Conservation (phyloP, 2,113 vertebrate species). For the Spea bombifrons region DNA sequence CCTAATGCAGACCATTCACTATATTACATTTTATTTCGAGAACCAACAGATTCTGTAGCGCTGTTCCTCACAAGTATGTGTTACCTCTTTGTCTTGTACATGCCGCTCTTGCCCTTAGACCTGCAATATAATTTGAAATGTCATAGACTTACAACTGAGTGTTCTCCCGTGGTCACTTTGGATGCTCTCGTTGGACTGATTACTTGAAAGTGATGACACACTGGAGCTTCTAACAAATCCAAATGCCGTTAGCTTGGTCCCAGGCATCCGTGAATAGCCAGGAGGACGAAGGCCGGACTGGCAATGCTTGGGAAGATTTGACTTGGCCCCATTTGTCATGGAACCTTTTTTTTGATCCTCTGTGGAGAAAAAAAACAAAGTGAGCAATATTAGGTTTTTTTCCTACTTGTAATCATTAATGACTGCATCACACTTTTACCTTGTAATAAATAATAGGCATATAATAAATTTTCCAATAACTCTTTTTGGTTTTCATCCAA, state of each 20-base stretch:
- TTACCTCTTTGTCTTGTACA: no score
- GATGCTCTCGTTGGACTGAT: slow-evolving; percentile 76
- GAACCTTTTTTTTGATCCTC: slow-evolving; percentile 75
- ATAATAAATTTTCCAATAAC: no score
- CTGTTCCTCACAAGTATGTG: no score
- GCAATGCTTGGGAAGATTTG: slow-evolving; percentile 76
- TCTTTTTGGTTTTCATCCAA: no score
- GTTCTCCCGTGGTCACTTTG: slow-evolving; percentile 72
- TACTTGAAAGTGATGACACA: slow-evolving; percentile 84
- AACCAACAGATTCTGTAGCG: no score
- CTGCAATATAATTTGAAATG: background rate
- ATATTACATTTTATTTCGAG: no score
- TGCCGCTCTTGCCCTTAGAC: no score
- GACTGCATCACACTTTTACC: no score
- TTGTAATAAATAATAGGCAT: no score
- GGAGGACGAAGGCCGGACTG: slow-evolving; percentile 87
- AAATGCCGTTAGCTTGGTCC: slow-evolving; percentile 78
- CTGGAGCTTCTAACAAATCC: slow-evolving; percentile 85
- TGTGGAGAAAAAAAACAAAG: slow-evolving; percentile 50
- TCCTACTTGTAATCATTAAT: no score
- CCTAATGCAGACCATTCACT: no score
- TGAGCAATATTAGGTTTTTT: no score
- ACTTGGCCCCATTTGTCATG: slow-evolving; percentile 69
- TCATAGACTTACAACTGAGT: slow-evolving; percentile 75
- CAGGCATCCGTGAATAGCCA: slow-evolving; percentile 81